These are phyloP conservation scores for Hybognathus amarus DNA, from an alignment of 2,797 vertebrate genomes.

Conservation along the genomic window DNA sequence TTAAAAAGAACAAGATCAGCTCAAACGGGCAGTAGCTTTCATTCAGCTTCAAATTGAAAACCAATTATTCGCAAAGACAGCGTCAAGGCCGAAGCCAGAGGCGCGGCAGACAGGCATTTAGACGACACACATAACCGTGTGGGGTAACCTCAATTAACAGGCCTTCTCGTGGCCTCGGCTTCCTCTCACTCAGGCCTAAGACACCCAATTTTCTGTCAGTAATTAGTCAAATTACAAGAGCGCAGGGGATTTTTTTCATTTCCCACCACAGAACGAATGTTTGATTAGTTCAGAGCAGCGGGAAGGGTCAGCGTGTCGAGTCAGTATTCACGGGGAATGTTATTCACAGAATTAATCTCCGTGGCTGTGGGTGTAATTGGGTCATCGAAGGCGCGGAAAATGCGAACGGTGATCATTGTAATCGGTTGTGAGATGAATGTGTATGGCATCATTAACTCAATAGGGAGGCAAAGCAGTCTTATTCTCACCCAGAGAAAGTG, in stretches of 20 bases:
- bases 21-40: constrained; percentile 14
- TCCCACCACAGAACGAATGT: constrained; percentile 33
- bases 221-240: constrained; percentile 55
- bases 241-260: constrained; percentile 4
- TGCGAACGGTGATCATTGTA: constrained; percentile 67
- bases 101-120: background rate
- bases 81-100: constrained; percentile 35
- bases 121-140: constrained; percentile 9
- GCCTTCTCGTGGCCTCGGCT: constrained; percentile 27
- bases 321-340: constrained; percentile 28
- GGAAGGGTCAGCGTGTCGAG: constrained; percentile 53
- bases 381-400: constrained; percentile 60
- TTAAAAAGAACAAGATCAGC: constrained; percentile 18
- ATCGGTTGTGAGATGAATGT: constrained; percentile 61
- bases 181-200: constrained; percentile 37
- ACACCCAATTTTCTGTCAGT: constrained; percentile 48
- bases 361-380: constrained; percentile 63
- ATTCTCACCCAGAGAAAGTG: constrained; percentile 18
- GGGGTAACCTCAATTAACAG: constrained; percentile 54
- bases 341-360: constrained; percentile 54
- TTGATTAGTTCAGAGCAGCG: constrained; percentile 48
- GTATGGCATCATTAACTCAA: constrained; percentile 49
- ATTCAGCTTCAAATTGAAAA: constrained; percentile 37
- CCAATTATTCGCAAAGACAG: constrained; percentile 51
- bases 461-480: constrained; percentile 29